phyloP scores from a whole-genome alignment of 2,113 vertebrate species.

The Passer domesticus region DNA sequence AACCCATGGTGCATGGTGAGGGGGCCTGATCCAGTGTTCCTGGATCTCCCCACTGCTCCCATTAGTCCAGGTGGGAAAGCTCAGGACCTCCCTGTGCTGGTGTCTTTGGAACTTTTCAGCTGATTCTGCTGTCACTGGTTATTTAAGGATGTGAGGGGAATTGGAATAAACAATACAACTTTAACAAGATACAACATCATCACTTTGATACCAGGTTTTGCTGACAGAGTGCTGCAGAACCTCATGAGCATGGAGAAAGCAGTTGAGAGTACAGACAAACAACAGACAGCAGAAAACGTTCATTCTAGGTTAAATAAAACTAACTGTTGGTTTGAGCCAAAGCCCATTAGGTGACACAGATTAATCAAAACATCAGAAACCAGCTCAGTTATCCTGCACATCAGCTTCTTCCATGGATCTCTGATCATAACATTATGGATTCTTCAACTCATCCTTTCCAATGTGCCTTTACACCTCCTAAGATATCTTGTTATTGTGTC shows the following conservation, averaged over 20 bases:
- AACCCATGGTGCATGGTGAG: rapidly evolving
- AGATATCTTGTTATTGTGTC: not conserved
- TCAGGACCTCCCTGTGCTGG: not conserved
- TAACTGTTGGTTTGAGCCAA: not conserved
- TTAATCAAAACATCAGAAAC: not conserved
- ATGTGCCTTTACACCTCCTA: not conserved
- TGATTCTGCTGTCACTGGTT: not conserved
- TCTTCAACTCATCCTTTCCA: not conserved
- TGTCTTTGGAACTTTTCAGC: not conserved
- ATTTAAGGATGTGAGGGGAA: not conserved
- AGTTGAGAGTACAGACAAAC: not conserved
- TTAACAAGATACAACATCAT: not conserved
- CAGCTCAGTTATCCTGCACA: not conserved
- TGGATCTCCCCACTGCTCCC: not conserved
- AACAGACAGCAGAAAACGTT: not conserved
- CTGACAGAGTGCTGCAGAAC: not conserved
- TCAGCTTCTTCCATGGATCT: not conserved
- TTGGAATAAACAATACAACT: not conserved
- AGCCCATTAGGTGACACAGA: not conserved
- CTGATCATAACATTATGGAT: not conserved
- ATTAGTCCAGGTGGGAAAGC: not conserved
- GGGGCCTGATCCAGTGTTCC: not conserved
- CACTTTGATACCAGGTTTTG: not conserved
- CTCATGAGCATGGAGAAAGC: not conserved
- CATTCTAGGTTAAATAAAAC: not conserved